These are phyloP conservation scores for Delichon dasypus DNA, from an alignment of 2,797 vertebrate genomes.

Conservation along the genomic window DNA sequence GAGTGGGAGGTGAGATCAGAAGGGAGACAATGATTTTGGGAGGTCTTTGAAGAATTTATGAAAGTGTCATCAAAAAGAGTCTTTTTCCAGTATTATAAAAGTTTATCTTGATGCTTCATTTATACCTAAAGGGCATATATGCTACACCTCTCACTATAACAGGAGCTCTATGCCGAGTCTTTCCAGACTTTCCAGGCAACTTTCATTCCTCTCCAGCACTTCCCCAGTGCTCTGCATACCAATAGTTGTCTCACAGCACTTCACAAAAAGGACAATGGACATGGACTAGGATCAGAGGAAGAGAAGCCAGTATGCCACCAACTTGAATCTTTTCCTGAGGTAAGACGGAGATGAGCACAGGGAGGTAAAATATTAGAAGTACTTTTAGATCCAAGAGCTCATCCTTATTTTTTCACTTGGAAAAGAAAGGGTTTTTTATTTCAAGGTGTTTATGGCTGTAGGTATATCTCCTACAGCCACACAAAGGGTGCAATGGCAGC, in stretches of 20 bases:
- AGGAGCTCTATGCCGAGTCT: not conserved
- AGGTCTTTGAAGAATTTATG: conserved; percentile 11
- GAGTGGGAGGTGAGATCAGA: conserved; percentile 34
- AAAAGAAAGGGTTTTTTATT: not conserved
- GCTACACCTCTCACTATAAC: not conserved
- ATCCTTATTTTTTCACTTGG: not conserved
- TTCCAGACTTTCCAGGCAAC: not conserved
- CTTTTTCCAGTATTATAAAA: not conserved
- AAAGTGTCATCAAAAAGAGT: not conserved
- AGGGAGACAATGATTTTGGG: not conserved
- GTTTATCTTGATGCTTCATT: not conserved
- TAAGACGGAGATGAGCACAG: not conserved
- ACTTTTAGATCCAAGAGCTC: not conserved
- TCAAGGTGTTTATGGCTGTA: not conserved
- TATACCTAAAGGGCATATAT: not conserved
- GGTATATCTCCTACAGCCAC: fast-evolving
- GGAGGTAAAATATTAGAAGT: not conserved
- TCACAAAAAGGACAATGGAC: not conserved
- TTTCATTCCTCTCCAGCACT: not conserved
- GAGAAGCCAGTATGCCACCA: not conserved
- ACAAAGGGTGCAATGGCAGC: not conserved
- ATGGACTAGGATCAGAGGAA: not conserved
- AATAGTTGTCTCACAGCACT: not conserved
- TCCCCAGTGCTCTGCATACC: not conserved
- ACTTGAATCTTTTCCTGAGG: not conserved